A percentile compares a stretch with the other conserved stretches of the same genome.
phyloP scores from a whole-genome alignment of 2,113 vertebrate genomes.

The Heterochromis multidens region DNA sequence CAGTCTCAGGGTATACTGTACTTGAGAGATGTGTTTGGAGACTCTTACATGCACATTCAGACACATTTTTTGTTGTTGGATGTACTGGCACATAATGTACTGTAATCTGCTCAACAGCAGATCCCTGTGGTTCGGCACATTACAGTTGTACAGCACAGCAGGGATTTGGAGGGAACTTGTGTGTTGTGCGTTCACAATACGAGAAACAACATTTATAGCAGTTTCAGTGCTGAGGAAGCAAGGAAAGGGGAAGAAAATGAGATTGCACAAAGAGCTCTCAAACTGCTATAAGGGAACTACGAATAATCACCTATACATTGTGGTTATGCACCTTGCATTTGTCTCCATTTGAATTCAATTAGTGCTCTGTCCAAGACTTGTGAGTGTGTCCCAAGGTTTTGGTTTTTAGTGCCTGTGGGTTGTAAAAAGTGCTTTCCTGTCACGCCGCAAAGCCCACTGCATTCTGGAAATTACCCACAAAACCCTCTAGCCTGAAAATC shows the following conservation, averaged over 20 bases:
- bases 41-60: neutral
- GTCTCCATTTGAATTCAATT: slow-evolving; percentile 32
- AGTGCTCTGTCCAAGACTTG: neutral
- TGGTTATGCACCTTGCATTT: neutral
- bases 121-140: neutral
- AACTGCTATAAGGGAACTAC: neutral
- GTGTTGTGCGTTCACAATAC: slow-evolving; percentile 1
- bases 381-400: neutral
- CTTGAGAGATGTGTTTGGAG: neutral
- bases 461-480: neutral
- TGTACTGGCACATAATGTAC: neutral
- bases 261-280: neutral
- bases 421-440: slow-evolving; percentile 9
- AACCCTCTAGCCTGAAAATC: neutral
- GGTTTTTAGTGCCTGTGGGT: slow-evolving; percentile 16
- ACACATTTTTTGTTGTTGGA: neutral
- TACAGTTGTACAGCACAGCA: neutral
- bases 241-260: neutral
- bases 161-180: neutral
- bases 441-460: neutral
- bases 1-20: neutral
- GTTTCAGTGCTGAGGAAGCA: neutral
- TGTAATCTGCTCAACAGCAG: slow-evolving; percentile 13
- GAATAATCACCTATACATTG: slow-evolving; percentile 11
- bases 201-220: neutral